Evolutionary conservation across 2,113 vertebrate species (phyloP).

Genomic region (Alethe diademata): DNA sequence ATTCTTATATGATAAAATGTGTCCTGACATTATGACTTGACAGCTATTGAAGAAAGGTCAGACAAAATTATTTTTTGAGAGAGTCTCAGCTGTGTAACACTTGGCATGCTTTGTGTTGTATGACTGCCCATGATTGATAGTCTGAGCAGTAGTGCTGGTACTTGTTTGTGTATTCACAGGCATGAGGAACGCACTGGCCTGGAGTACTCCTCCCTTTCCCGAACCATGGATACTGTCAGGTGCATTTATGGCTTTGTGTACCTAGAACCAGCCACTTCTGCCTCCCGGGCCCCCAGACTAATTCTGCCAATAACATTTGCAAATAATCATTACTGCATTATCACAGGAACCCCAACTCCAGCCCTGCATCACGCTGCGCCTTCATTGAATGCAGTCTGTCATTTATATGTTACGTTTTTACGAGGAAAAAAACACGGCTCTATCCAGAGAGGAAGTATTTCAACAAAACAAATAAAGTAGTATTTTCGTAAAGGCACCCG

Average conservation of each 20-base stretch:
- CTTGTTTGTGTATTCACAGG: background rate
- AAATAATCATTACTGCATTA: background rate
- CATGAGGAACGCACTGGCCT: background rate
- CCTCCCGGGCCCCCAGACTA: rapidly evolving
- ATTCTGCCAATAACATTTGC: background rate
- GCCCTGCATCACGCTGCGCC: rapidly evolving
- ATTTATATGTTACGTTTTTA: background rate
- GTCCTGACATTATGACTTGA: background rate
- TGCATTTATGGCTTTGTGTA: background rate
- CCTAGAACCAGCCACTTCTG: background rate
- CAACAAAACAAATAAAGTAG: background rate
- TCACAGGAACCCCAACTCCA: background rate
- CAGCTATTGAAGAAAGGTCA: background rate
- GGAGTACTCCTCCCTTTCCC: background rate
- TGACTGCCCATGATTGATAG: background rate
- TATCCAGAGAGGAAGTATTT: background rate
- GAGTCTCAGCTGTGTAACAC: background rate
- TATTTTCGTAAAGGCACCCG: background rate
- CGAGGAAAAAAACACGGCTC: background rate
- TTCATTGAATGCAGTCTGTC: rapidly evolving
- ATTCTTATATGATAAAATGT: background rate
- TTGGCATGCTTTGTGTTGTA: background rate
- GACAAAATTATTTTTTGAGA: background rate
- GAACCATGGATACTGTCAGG: background rate
- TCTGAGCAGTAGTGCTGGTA: background rate